Conservation (phyloP, 2,888 invertebrate genomes). For the Morinoia aosen region DNA sequence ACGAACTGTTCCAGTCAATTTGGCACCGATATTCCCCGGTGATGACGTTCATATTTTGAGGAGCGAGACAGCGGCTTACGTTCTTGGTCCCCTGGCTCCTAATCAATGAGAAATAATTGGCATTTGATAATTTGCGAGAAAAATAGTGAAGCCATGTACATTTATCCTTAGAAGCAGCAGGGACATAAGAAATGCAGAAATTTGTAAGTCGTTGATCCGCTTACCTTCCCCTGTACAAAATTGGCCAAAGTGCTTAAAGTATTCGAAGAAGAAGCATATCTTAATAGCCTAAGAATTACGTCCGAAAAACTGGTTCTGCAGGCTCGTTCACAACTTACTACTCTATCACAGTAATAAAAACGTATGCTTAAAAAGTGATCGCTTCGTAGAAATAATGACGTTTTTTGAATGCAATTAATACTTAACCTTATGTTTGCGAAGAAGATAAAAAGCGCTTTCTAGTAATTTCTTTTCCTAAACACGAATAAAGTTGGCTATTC, state of each 20-base stretch:
- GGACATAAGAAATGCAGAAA: not conserved
- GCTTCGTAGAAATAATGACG: not conserved
- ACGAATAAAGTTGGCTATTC: not conserved
- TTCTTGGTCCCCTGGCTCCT: constrained; percentile 22
- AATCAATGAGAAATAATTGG: not conserved
- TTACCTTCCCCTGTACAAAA: not conserved
- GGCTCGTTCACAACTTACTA: not conserved
- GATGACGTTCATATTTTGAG: not conserved
- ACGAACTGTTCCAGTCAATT: not conserved
- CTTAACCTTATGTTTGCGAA: not conserved
- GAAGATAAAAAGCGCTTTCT: not conserved
- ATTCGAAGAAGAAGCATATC: not conserved
- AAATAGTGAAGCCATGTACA: constrained; percentile 13
- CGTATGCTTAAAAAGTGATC: constrained; percentile 9
- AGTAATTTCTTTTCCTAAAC: not conserved
- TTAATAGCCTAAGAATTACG: not conserved
- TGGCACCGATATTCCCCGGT: not conserved
- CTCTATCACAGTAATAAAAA: constrained; percentile 27
- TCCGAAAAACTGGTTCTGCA: not conserved
- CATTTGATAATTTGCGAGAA: constrained; percentile 5
- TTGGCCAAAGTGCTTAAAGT: not conserved
- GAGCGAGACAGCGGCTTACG: not conserved
- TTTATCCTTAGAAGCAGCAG: not conserved
- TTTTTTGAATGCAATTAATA: not conserved
- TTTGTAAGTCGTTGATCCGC: not conserved